These are phyloP conservation scores for Kryptolebias ocellatus DNA, from an alignment of 2,797 vertebrate species.

Conservation along the genomic window DNA sequence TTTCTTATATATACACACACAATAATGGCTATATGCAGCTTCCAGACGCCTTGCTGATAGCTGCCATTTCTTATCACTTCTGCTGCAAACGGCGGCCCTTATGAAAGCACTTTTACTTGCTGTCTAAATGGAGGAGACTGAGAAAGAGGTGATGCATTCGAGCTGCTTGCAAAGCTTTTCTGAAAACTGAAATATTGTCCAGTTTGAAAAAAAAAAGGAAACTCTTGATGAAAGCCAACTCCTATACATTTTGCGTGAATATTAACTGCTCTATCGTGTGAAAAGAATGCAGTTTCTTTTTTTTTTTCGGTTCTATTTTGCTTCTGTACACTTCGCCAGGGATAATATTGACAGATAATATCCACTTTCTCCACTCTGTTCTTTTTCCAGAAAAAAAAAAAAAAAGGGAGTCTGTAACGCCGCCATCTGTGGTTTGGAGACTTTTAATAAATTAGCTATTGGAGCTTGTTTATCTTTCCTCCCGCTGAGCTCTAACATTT, in stretches of 20 bases:
- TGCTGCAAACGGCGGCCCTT: slow-evolving; percentile 53
- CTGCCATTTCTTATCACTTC: slow-evolving; percentile 75
- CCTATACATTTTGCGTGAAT: too few relatives aligned
- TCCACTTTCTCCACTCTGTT: background rate
- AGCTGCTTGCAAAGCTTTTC: slow-evolving; percentile 49
- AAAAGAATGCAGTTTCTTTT: slow-evolving; percentile 18
- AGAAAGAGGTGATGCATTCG: slow-evolving; percentile 36
- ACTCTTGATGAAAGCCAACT: too few relatives aligned
- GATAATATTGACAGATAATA: slow-evolving; percentile 24
- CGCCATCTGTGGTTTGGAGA: slow-evolving; percentile 44
- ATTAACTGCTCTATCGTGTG: background rate
- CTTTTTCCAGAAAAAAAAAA: background rate
- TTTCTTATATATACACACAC: slow-evolving; percentile 49
- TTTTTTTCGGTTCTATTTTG: slow-evolving; percentile 6
- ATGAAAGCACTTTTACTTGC: slow-evolving; percentile 64
- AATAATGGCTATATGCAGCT: slow-evolving; percentile 62
- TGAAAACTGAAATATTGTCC: background rate
- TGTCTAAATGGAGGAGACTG: slow-evolving; percentile 56
- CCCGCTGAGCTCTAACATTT: slow-evolving; percentile 44
- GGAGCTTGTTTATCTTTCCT: slow-evolving; percentile 55
- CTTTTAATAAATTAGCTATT: slow-evolving; percentile 50
- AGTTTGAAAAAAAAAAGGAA: background rate
- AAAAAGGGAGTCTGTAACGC: slow-evolving; percentile 23
- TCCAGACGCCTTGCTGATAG: slow-evolving; percentile 68
- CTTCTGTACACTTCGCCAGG: slow-evolving; percentile 11